phyloP scores from a whole-genome alignment of 92 coral and sea anemone genomes.

The Chrysogorgia sp. region DNA sequence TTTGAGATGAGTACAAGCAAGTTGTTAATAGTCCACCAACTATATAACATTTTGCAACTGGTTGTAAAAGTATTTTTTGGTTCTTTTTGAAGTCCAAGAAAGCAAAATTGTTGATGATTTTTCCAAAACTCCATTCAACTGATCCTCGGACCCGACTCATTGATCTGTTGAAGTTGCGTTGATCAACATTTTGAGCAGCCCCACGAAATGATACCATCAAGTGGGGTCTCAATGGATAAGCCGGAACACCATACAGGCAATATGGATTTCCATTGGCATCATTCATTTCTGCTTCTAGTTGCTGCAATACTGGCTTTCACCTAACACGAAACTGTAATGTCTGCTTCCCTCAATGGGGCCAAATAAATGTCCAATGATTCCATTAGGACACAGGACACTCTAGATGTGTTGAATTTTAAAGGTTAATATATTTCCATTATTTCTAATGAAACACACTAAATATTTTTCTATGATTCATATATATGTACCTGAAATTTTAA shows the following conservation, averaged over 20 bases:
- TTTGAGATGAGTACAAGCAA: conserved; percentile 64
- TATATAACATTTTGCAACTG: conserved; percentile 65
- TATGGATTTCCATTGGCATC: conserved; percentile 65
- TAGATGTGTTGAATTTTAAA: conserved; percentile 9
- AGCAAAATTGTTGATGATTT: conserved; percentile 58
- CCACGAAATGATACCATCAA: conserved; percentile 66
- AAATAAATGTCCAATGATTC: conserved; percentile 57
- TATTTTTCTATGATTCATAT: too few relatives aligned
- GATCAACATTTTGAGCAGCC: conserved; percentile 50
- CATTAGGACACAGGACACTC: conserved; percentile 58
- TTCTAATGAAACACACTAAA: too few relatives aligned
- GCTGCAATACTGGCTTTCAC: conserved; percentile 51
- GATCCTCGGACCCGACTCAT: conserved; percentile 70
- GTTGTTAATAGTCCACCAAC: too few relatives aligned
- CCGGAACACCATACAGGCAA: conserved; percentile 59
- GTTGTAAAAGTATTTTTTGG: conserved; percentile 67
- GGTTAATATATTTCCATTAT: too few relatives aligned
- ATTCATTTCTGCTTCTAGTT: conserved; percentile 49
- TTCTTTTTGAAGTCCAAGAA: conserved; percentile 70
- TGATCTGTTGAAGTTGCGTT: conserved; percentile 58
- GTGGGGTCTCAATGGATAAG: conserved; percentile 62
- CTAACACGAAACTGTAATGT: conserved; percentile 67
- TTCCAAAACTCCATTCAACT: conserved; percentile 79
- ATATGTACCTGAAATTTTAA: conserved; percentile 7
- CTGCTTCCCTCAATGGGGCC: conserved; percentile 64